Evolutionary conservation across 2,797 vertebrate species (phyloP).

Genomic region (Hemitrygon akajei): DNA sequence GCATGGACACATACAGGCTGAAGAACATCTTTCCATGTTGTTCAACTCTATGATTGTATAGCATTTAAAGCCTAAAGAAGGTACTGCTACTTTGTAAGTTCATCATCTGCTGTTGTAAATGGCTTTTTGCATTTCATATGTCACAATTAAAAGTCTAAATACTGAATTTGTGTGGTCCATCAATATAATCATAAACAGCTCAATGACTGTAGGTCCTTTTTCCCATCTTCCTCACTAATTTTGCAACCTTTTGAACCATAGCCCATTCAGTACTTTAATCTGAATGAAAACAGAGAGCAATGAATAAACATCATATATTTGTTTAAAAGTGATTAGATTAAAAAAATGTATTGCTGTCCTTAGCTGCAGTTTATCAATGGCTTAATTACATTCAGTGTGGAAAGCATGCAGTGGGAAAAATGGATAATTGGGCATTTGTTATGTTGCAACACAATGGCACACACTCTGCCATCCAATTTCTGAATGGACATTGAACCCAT

Average conservation of each 20-base stretch:
- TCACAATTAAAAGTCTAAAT: background rate
- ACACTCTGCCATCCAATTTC: too few relatives aligned
- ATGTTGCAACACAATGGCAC: background rate
- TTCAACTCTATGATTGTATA: too few relatives aligned
- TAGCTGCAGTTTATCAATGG: background rate
- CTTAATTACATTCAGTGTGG: background rate
- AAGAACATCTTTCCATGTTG: too few relatives aligned
- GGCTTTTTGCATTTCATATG: background rate
- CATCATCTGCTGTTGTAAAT: background rate
- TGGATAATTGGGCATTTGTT: constrained; percentile 6
- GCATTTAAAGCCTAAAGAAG: background rate
- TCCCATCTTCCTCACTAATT: background rate
- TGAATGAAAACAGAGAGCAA: background rate
- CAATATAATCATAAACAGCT: background rate
- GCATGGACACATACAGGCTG: too few relatives aligned
- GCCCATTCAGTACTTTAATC: background rate
- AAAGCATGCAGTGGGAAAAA: background rate
- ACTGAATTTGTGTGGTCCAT: background rate
- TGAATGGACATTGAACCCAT: too few relatives aligned
- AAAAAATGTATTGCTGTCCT: background rate
- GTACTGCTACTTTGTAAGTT: background rate
- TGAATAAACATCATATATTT: constrained; percentile 1
- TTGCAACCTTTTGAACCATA: background rate
- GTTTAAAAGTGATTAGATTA: constrained; percentile 17
- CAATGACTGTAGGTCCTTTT: background rate